phyloP scores from a whole-genome alignment of 2,888 invertebrate genomes.

The Ligdia adustata region DNA sequence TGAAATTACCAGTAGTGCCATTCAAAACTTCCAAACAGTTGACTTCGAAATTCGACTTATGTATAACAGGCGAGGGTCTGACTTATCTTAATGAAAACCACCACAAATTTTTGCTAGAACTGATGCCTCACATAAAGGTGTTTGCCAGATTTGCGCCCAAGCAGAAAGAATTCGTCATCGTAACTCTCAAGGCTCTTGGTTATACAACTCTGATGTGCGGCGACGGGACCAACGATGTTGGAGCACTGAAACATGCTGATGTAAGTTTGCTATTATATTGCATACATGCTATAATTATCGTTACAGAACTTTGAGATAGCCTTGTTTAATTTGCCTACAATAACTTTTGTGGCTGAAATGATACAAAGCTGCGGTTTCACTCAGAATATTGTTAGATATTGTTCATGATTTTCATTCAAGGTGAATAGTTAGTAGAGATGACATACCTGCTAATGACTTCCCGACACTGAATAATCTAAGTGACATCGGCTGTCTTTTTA shows the following conservation, averaged over 20 bases:
- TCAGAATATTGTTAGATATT: too few relatives aligned
- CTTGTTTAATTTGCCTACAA: too few relatives aligned
- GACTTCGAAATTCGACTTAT: slow-evolving; percentile 92
- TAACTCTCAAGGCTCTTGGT: slow-evolving; percentile 93
- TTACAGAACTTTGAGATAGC: too few relatives aligned
- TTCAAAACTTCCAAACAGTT: slow-evolving; percentile 82
- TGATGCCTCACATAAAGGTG: slow-evolving; percentile 94
- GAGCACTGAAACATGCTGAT: slow-evolving; percentile 98
- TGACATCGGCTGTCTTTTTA: too few relatives aligned
- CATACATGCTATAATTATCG: too few relatives aligned
- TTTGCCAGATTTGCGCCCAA: slow-evolving; percentile 99
- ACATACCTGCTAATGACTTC: too few relatives aligned
- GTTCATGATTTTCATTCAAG: too few relatives aligned
- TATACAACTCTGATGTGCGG: slow-evolving; percentile 99
- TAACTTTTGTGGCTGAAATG: too few relatives aligned
- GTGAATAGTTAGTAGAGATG: too few relatives aligned
- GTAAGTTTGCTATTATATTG: slow-evolving; percentile 88
- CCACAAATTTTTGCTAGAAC: slow-evolving; percentile 85
- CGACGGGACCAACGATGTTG: slow-evolving; percentile 99
- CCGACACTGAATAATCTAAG: too few relatives aligned
- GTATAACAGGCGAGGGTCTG: slow-evolving; percentile 97
- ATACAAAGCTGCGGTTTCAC: too few relatives aligned
- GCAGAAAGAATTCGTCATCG: slow-evolving; percentile 98
- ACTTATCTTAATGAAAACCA: slow-evolving; percentile 87
- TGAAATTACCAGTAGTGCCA: slow-evolving; percentile 79